These are phyloP conservation scores for Noctua fimbriata DNA, from an alignment of 2,888 invertebrate genomes.

Conservation along the genomic window DNA sequence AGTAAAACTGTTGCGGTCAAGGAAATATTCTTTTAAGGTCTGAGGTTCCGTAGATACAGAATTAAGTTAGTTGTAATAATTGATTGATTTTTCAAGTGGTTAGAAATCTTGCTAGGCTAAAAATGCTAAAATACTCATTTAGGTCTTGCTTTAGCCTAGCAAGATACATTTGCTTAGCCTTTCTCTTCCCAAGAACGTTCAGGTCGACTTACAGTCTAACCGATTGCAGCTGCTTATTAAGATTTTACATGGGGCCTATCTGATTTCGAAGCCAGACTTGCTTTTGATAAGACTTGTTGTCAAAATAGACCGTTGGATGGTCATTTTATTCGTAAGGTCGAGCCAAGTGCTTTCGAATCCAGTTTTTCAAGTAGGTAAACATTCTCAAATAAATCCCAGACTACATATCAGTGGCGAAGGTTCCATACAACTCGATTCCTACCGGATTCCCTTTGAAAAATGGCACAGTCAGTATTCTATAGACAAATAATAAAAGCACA, in stretches of 20 bases:
- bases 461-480: too few species aligned
- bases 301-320: not conserved
- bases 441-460: too few species aligned
- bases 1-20: constrained; percentile 20
- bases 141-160: not conserved
- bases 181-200: not conserved
- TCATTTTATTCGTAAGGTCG: not conserved
- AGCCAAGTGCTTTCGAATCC: not conserved
- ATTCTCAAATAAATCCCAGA: not conserved
- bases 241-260: not conserved
- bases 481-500: too few species aligned
- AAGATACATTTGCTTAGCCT: not conserved
- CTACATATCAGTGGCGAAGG: too few species aligned
- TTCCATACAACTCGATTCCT: too few species aligned
- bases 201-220: not conserved
- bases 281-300: not conserved
- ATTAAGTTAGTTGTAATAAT: not conserved
- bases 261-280: not conserved
- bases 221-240: not conserved
- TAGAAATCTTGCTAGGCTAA: not conserved
- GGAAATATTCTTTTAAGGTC: not conserved
- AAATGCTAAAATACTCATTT: not conserved
- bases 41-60: constrained; percentile 32
- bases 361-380: not conserved
- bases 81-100: not conserved